A percentile compares a stretch with the other conserved stretches of the same genome.
phyloP scores from a whole-genome alignment of 2,888 invertebrate genomes.

The Dascillus cervinus region DNA sequence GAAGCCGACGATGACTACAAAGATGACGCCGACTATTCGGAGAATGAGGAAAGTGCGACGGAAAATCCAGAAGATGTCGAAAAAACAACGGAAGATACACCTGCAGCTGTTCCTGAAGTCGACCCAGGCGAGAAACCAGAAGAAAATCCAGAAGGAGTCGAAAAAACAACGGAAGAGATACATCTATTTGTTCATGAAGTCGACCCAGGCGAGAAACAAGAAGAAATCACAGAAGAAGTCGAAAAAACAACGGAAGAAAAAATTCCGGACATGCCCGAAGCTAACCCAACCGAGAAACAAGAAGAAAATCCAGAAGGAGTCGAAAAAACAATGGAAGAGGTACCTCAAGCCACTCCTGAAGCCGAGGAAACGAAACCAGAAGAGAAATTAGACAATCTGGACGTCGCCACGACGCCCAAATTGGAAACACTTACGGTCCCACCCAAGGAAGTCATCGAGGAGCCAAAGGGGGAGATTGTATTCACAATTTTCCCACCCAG shows the following conservation, averaged over 20 bases:
- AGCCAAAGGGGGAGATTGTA: no score
- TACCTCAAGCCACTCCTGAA: no score
- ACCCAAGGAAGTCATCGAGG: no score
- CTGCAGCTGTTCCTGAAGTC: slow-evolving; percentile 3
- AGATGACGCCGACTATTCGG: neutral
- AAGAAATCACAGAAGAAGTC: slow-evolving; percentile 1
- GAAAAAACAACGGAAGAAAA: neutral
- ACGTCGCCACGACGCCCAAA: no score
- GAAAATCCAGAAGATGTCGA: neutral
- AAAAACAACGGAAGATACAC: slow-evolving; percentile 7
- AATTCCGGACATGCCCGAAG: neutral
- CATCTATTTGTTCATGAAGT: neutral
- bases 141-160: neutral
- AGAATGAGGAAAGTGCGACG: neutral
- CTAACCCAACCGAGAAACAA: neutral
- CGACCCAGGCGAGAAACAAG: neutral
- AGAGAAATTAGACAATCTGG: no score
- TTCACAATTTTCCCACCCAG: neutral
- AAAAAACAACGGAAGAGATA: neutral
- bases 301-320: neutral
- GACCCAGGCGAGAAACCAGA: neutral
- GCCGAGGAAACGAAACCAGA: no score
- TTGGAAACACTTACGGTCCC: no score
- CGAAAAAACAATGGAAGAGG: no score
- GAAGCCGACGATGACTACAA: neutral